phyloP scores from a whole-genome alignment of 1,140 invertebrate species.

The Chlorops oryzae region DNA sequence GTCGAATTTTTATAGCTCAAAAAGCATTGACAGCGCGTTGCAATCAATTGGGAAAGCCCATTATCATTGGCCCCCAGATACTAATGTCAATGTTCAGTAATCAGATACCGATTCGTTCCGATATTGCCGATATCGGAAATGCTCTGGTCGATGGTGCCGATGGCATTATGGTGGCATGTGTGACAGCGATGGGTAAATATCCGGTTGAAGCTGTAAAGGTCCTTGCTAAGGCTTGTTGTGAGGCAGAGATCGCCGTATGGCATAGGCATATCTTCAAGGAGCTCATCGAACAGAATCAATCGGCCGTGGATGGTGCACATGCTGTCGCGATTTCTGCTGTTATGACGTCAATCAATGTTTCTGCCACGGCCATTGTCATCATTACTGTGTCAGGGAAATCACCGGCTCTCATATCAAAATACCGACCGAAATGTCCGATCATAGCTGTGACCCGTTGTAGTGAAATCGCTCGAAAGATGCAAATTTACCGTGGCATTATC shows the following conservation, averaged over 20 bases:
- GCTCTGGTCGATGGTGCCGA: constrained; percentile 95
- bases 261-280: constrained; percentile 88
- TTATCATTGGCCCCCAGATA: constrained; percentile 96
- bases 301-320: constrained; percentile 84
- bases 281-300: constrained; percentile 58
- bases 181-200: constrained; percentile 96
- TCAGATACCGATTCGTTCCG: constrained; percentile 90
- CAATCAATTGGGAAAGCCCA: constrained; percentile 87
- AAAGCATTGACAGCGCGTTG: constrained; percentile 91
- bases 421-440: constrained; percentile 90
- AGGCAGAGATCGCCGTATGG: constrained; percentile 95
- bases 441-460: constrained; percentile 85
- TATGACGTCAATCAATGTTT: constrained; percentile 85
- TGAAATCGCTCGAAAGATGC: constrained; percentile 83
- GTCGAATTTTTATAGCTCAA: constrained; percentile 97
- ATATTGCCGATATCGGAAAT: constrained; percentile 94
- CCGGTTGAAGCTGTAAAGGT: constrained; percentile 83
- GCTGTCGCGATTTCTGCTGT: constrained; percentile 93
- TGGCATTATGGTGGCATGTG: constrained; percentile 95
- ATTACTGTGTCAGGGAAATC: constrained; percentile 92
- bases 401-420: constrained; percentile 86
- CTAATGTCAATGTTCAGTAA: constrained; percentile 95
- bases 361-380: constrained; percentile 89
- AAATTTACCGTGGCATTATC: constrained; percentile 87
- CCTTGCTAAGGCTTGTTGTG: constrained; percentile 93